Evolutionary conservation across 2,888 invertebrate species (phyloP).

Genomic region (Stenoptilia bipunctidactyla): DNA sequence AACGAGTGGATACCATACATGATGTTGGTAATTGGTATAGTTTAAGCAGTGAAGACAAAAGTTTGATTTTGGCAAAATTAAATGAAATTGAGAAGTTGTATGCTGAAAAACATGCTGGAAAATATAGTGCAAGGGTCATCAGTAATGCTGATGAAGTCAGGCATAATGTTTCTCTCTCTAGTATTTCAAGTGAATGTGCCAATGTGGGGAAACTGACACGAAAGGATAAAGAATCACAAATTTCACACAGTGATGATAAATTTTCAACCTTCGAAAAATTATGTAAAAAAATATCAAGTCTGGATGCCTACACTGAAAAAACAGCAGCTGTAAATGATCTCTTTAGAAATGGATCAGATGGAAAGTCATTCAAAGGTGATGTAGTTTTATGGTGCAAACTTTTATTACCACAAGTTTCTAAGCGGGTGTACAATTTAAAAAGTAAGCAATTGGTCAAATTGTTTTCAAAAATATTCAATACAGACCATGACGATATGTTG

Average conservation of each 20-base stretch:
- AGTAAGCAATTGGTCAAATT: constrained; percentile 92
- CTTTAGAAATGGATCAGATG: constrained; percentile 73
- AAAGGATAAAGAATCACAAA: constrained; percentile 11
- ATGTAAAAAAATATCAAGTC: constrained; percentile 82
- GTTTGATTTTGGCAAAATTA: constrained; percentile 73
- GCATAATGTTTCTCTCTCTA: neutral
- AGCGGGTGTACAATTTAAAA: constrained; percentile 91
- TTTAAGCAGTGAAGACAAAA: constrained; percentile 76
- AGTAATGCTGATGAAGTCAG: constrained; percentile 4
- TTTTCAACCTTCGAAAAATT: constrained; percentile 83
- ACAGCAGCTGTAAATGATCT: constrained; percentile 78
- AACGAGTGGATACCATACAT: constrained; percentile 81
- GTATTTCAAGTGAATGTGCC: constrained; percentile 2
- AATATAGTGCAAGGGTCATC: constrained; percentile 42
- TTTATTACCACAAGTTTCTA: constrained; percentile 84
- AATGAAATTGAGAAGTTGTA: constrained; percentile 72
- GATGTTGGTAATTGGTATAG: constrained; percentile 84
- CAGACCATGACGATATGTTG: constrained; percentile 84
- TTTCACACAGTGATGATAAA: constrained; percentile 67
- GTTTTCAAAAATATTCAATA: constrained; percentile 83
- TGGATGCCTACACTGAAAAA: constrained; percentile 86
- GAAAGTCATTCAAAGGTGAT: constrained; percentile 81
- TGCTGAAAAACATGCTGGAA: constrained; percentile 59
- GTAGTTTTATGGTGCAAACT: constrained; percentile 84
- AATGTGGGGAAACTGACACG: neutral